Evolutionary conservation across 2,113 vertebrate genomes (phyloP).

Genomic region (Carollia perspicillata): DNA sequence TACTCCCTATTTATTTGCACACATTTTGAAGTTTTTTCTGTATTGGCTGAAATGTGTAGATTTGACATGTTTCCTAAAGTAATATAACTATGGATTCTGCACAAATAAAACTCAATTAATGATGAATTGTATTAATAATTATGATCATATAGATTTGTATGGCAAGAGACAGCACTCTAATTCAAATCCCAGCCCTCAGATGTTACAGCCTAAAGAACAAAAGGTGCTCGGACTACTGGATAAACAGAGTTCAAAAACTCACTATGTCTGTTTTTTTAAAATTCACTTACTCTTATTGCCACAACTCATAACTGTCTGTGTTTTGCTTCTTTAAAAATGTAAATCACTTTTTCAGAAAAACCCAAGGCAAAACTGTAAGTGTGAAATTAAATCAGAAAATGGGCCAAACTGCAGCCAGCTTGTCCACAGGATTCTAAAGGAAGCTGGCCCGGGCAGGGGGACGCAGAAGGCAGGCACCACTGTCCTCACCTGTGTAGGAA

Average conservation of each 20-base stretch:
- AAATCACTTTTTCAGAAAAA: constrained; percentile 1
- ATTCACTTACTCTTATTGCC: not conserved
- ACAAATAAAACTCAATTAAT: not conserved
- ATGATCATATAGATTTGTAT: not conserved
- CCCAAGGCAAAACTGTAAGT: not conserved
- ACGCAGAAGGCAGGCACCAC: not conserved
- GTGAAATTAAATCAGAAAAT: not conserved
- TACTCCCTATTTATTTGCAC: not conserved
- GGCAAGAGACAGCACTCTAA: not conserved
- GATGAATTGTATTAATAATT: not conserved
- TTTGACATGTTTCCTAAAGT: not conserved
- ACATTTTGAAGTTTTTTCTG: not conserved
- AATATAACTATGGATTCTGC: not conserved
- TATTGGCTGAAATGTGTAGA: not conserved
- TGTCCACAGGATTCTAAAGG: not conserved
- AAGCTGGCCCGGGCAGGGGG: not conserved
- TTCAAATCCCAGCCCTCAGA: not conserved
- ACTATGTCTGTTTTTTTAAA: not conserved
- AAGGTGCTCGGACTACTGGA: not conserved
- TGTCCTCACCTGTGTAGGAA: not conserved
- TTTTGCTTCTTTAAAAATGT: not conserved
- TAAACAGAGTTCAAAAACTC: not conserved
- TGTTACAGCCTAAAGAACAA: not conserved
- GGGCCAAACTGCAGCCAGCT: not conserved
- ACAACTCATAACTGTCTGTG: not conserved